Evolutionary conservation across 2,888 invertebrate species (phyloP), one percentile per base, ranked within the genome.

Genomic region (Athripsodes cinereus): DNA sequence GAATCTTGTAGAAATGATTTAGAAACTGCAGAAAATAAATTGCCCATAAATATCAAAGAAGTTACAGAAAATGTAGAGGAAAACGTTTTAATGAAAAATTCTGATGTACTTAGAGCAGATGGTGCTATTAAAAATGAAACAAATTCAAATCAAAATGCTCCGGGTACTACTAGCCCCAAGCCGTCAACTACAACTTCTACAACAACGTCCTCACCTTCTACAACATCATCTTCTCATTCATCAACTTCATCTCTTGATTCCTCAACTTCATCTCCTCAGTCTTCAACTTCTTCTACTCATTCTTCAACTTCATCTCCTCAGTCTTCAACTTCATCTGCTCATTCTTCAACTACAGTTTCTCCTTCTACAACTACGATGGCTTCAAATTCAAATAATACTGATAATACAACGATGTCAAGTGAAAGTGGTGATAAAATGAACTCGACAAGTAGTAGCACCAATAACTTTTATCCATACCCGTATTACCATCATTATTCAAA

Each of bases 401-500:
- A 16, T 21, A 35, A 49, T 35, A 26, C 21, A 16, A 52, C 47
- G 6, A 18, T 26, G 22, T 8, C 44, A 11, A 11, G 19, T 2
- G 34, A 46, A 18, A 47, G 20, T 52, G 31, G 21, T 47, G 31
- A 34, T 20, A 40, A 34, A n/a, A 16, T 26, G 26, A 26, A 10
- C 10, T 26, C 26, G 3, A 44, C n/a, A 5, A 44, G 44, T 44
- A 44, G n/a, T 13, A 44, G 13, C n/a, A 16, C n/a, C 20, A 34
- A 20, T 31, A 16, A 48, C 5, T 52, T 54, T 19, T 62, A 59
- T 47, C 57, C 62, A 13, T 61, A 61, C 40, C 57, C 61, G 21
- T 44, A 52, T 44, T 62, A 61, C 47, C 60, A 62, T 22, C 18
- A 60, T 52, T 62, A 58, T 53, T 55, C 47, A 11, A 62, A 63